phyloP scores from a whole-genome alignment of 2,888 invertebrate genomes.

The Enchytraeus crypticus region DNA sequence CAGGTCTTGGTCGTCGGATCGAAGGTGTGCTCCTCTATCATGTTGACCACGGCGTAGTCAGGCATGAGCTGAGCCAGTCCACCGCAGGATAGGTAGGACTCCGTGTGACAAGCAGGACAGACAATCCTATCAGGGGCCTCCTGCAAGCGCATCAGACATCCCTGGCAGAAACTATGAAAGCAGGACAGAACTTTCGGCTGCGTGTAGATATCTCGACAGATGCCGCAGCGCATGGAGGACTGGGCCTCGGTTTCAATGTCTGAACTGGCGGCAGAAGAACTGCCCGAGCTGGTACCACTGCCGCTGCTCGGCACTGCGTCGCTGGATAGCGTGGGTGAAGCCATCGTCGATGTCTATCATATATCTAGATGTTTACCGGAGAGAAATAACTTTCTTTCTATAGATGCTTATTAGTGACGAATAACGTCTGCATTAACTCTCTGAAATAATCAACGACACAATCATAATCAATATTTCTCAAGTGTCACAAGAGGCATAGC shows the following conservation, averaged over 20 bases:
- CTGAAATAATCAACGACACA: too few relatives aligned
- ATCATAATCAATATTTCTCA: too few relatives aligned
- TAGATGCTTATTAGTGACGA: too few relatives aligned
- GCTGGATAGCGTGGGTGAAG: constrained; percentile 43
- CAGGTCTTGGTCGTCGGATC: constrained; percentile 54
- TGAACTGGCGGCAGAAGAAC: constrained; percentile 41
- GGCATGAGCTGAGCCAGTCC: constrained; percentile 62
- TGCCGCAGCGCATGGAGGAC: constrained; percentile 52
- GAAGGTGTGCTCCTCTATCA: constrained; percentile 47
- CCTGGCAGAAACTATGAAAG: constrained; percentile 70
- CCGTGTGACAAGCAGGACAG: constrained; percentile 60
- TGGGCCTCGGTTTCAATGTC: constrained; percentile 24
- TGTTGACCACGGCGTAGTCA: constrained; percentile 57
- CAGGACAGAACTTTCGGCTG: constrained; percentile 46
- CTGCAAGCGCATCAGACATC: constrained; percentile 63
- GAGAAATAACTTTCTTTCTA: too few relatives aligned
- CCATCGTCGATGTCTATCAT: constrained; percentile 31
- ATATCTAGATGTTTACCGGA: too few relatives aligned
- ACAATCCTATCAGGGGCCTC: constrained; percentile 61
- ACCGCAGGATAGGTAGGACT: constrained; percentile 35
- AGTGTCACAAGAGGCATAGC: too few relatives aligned
- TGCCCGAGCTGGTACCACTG: constrained; percentile 30
- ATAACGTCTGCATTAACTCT: too few relatives aligned
- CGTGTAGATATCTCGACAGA: constrained; percentile 64
- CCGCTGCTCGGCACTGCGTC: constrained; percentile 28